Evolutionary conservation across 2,797 vertebrate genomes (phyloP).

Genomic region (Acrocephalus scirpaceus): DNA sequence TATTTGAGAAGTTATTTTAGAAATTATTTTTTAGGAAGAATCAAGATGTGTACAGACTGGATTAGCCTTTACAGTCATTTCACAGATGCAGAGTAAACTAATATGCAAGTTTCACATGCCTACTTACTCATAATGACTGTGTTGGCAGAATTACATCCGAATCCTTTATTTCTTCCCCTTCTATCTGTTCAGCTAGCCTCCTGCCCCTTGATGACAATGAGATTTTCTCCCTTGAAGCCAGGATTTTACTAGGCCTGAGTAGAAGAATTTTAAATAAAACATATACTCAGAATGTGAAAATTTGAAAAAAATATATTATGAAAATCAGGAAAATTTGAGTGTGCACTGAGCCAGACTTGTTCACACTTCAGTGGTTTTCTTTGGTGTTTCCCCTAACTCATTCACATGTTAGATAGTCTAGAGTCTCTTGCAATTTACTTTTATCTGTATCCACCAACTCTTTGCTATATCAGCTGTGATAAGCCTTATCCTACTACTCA

Average conservation of each 20-base stretch:
- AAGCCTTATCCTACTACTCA: not conserved
- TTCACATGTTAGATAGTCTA: not conserved
- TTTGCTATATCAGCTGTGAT: not conserved
- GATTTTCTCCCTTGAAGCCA: not conserved
- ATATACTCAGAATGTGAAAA: not conserved
- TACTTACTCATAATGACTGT: not conserved
- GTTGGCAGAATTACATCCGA: not conserved
- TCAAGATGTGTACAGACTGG: not conserved
- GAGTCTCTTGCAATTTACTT: not conserved
- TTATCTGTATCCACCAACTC: not conserved
- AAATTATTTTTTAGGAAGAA: not conserved
- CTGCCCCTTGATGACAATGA: not conserved
- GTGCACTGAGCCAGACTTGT: not conserved
- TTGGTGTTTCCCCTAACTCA: not conserved
- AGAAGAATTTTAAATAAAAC: not conserved
- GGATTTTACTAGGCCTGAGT: not conserved
- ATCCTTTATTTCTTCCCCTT: not conserved
- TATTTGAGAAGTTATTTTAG: not conserved
- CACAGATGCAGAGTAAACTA: not conserved
- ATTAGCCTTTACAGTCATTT: not conserved
- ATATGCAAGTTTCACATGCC: not conserved
- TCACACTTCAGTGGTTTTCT: not conserved
- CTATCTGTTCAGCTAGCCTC: not conserved
- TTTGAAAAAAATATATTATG: not conserved
- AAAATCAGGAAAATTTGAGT: not conserved